Evolutionary conservation across 2,888 invertebrate species (phyloP).

Genomic region (Xestia ashworthii): DNA sequence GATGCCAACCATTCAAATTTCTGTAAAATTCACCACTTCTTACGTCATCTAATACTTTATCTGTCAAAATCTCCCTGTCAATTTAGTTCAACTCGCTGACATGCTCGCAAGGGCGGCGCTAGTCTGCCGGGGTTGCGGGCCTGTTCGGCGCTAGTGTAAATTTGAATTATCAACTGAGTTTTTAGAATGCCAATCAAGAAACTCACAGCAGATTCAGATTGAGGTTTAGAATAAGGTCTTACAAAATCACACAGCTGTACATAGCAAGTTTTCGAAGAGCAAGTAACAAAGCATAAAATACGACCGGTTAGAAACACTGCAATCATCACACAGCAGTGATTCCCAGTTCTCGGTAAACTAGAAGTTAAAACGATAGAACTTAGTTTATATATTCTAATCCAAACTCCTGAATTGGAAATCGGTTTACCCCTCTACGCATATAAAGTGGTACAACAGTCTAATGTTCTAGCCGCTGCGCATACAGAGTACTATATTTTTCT

Average conservation of each 20-base stretch:
- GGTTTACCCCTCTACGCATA: conserved; percentile 49
- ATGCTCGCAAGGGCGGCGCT: too few species aligned
- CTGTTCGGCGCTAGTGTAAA: too few species aligned
- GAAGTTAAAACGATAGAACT: conserved; percentile 43
- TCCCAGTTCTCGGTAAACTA: conserved; percentile 41
- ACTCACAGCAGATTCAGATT: too few species aligned
- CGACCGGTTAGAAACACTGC: background rate
- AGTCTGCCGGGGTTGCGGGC: too few species aligned
- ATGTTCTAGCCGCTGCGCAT: conserved; percentile 24
- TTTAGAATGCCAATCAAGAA: too few species aligned
- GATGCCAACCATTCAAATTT: too few species aligned
- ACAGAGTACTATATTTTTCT: conserved; percentile 11
- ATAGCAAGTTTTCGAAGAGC: background rate
- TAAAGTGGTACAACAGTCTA: conserved; percentile 44
- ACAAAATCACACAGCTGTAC: background rate
- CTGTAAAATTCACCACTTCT: too few species aligned
- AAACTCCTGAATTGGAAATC: conserved; percentile 59
- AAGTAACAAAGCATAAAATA: background rate
- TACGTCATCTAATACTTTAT: too few species aligned
- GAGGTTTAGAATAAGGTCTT: too few species aligned
- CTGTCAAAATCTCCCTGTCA: too few species aligned
- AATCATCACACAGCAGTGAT: background rate
- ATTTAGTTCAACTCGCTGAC: too few species aligned
- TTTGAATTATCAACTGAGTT: too few species aligned
- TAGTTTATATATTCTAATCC: conserved; percentile 48